phyloP scores from a whole-genome alignment of 1,140 invertebrate genomes.

The Philaenus spumarius region DNA sequence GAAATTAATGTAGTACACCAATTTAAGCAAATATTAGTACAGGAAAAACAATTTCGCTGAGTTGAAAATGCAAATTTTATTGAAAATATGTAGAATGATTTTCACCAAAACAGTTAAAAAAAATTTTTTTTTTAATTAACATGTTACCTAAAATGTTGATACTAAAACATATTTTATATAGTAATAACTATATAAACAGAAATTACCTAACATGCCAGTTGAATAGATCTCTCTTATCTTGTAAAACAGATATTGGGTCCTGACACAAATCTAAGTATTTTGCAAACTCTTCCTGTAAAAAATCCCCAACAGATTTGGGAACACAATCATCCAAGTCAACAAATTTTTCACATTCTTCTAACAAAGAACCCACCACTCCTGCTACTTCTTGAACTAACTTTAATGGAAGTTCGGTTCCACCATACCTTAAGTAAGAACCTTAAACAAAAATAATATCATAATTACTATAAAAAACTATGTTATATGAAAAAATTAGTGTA shows the following conservation, averaged over 20 bases:
- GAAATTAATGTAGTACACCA: too few species aligned
- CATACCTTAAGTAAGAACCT: constrained; percentile 46
- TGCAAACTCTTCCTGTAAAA: constrained; percentile 41
- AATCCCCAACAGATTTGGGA: constrained; percentile 42
- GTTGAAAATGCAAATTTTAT: too few species aligned
- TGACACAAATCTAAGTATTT: constrained; percentile 38
- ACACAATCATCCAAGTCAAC: constrained; percentile 30
- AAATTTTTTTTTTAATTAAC: too few species aligned
- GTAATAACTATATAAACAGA: too few species aligned
- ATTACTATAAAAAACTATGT: too few species aligned
- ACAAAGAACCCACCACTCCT: constrained; percentile 42
- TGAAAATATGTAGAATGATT: too few species aligned
- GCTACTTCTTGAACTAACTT: constrained; percentile 44
- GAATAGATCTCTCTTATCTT: constrained; percentile 45
- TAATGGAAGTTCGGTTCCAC: constrained; percentile 42
- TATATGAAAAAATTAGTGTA: too few species aligned
- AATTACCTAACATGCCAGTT: constrained; percentile 50
- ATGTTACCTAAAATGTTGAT: too few species aligned
- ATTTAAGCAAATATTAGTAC: too few species aligned
- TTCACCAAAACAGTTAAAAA: too few species aligned
- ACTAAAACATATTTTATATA: too few species aligned
- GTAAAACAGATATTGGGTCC: constrained; percentile 32
- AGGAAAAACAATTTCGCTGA: too few species aligned
- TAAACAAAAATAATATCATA: constrained; percentile 16
- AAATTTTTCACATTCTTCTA: constrained; percentile 48